These are phyloP conservation scores for Orgyia antiqua DNA, from an alignment of 2,888 invertebrate genomes.

Conservation along the genomic window DNA sequence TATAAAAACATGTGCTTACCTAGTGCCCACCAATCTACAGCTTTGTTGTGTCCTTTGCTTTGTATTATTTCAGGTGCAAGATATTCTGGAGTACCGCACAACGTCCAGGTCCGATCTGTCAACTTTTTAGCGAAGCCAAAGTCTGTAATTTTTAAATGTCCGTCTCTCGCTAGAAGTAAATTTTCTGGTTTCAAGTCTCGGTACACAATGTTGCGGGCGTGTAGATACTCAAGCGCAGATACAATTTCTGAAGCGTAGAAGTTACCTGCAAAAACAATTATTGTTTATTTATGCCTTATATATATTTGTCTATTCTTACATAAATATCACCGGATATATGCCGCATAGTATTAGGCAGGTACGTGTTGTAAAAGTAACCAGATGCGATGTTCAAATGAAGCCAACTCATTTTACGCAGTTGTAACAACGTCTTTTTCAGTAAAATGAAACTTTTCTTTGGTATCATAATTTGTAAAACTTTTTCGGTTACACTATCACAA, in stretches of 20 bases:
- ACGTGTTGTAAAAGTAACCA: too few species aligned
- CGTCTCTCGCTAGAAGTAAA: slow-evolving; percentile 92
- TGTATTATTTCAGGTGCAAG: slow-evolving; percentile 98
- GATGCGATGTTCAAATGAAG: too few species aligned
- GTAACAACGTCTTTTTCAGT: too few species aligned
- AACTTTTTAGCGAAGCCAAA: slow-evolving; percentile 98
- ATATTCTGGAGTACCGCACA: slow-evolving; percentile 98
- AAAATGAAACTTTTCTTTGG: too few species aligned
- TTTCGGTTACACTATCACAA: too few species aligned
- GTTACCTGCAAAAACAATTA: slow-evolving; percentile 81
- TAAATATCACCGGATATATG: too few species aligned
- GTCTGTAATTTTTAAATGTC: slow-evolving; percentile 98
- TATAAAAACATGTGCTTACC: too few species aligned
- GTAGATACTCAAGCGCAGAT: slow-evolving; percentile 95
- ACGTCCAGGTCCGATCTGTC: slow-evolving; percentile 96
- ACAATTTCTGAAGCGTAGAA: slow-evolving; percentile 98
- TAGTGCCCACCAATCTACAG: slow-evolving; percentile 99
- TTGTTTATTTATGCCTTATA: slow-evolving; percentile 9
- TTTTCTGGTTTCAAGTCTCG: slow-evolving; percentile 96
- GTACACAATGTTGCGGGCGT: slow-evolving; percentile 92
- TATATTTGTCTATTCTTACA: not conserved
- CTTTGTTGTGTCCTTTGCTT: slow-evolving; percentile 98
- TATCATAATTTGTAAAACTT: too few species aligned
- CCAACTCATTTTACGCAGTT: too few species aligned
- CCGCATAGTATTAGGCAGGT: too few species aligned